Conservation (phyloP, 2,888 invertebrate species). For the Troides helena region DNA sequence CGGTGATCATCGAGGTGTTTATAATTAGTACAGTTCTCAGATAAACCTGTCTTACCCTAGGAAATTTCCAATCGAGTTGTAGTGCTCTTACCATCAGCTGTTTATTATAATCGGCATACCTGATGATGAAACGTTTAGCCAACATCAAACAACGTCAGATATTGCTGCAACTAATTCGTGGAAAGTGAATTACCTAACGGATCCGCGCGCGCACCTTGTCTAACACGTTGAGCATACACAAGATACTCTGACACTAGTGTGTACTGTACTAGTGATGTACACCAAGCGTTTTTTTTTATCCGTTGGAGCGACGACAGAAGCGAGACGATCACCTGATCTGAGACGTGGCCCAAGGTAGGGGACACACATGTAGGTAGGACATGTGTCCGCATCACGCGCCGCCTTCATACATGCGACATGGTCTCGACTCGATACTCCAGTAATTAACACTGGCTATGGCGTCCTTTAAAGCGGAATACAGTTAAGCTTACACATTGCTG, state of each 20-base stretch:
- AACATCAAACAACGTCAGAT: constrained; percentile 13
- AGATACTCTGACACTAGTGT: constrained; percentile 19
- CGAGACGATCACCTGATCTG: too few relatives aligned
- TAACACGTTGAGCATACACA: constrained; percentile 25
- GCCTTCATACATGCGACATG: too few relatives aligned
- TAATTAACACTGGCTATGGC: too few relatives aligned
- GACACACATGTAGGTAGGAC: too few relatives aligned
- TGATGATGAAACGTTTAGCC: constrained; percentile 4
- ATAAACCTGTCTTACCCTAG: neutral
- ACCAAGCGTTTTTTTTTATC: neutral
- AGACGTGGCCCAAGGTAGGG: too few relatives aligned
- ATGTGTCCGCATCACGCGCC: too few relatives aligned
- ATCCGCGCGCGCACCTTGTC: constrained; percentile 18
- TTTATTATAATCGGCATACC: neutral
- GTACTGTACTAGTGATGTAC: constrained; percentile 5
- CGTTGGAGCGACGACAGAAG: neutral
- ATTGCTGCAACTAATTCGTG: constrained; percentile 19
- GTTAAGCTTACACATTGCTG: too few relatives aligned
- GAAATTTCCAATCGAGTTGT: neutral
- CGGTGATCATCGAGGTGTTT: too few relatives aligned
- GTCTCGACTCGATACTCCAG: too few relatives aligned
- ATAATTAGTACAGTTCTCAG: too few relatives aligned
- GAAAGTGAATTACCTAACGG: constrained; percentile 29
- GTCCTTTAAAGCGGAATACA: too few relatives aligned
- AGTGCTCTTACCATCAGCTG: neutral